Evolutionary conservation across 2,888 invertebrate species (phyloP), one percentile per base, ranked within the genome.

Genomic region (Epistrophe eligans): DNA sequence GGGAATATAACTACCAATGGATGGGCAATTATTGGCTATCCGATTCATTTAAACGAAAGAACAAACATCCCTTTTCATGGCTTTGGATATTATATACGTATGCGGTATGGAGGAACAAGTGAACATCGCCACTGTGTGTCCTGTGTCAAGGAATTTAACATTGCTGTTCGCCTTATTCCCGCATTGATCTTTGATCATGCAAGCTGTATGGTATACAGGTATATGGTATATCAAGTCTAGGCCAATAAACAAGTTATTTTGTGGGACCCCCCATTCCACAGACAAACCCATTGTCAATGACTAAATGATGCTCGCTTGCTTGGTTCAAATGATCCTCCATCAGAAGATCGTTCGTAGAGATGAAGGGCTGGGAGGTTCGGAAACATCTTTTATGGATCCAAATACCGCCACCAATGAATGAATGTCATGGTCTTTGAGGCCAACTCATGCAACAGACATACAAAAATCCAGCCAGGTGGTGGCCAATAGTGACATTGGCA

Each of bases 161-260:
- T 74, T 55, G 82, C 57, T 85, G 82, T 85, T 82, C 62, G 77
- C 82, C 38, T 55, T 55, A 28, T 67, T 62, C 52, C 13, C 24
- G 24, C 81, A 81, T 60, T 82, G 84, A 79, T 79, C 66, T 28
- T 38, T 52, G 83, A 87, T 83, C 87, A 87, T 62, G 87, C 79
- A 50, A 24, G 1, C 24, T 24, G 1, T 24, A 24, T 24, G 3
- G 24, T 24, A 24, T 24, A n/a, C n/a, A 40, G 13, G 8, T 11
- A 57, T 13, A 13, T 13, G 24, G 24, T 48, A 50, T 32, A 58
- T 45, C n/a, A 17, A 7, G 79, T 85, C 73, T 83, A 79, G 79
- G 83, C 57, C 83, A 87, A 87, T 87, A 87, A 87, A 87, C 79
- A 83, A 83, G 83, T 79, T 87, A 32, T 82, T 66, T 77, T 85